Evolutionary conservation across 2,113 vertebrate genomes (phyloP), one percentile per base, ranked within the genome.

Genomic region (Cyphomyrus plagiostoma): DNA sequence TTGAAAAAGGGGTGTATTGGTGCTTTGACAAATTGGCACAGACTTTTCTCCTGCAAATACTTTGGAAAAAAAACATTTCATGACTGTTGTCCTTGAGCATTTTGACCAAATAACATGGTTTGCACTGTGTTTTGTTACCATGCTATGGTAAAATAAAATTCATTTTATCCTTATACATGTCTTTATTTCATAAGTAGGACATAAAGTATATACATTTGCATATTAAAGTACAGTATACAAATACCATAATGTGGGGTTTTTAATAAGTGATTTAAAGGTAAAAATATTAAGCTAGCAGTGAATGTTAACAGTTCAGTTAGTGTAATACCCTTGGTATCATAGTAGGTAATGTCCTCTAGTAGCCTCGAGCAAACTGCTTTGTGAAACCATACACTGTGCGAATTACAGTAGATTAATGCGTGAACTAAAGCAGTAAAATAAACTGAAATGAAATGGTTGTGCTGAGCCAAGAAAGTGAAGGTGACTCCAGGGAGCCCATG

Each of bases 1-100:
- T 15, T 50, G 26, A 56, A 86, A 80, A 80, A 30, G 35, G 26
- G 35, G 66, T 15, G 23, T 89, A 11, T n/a, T 50, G n/a, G 45
- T 89, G 21, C n/a, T 26, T 26, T 45, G 39, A 89, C 45, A 19
- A 26, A 89, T 80, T 77, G 15, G 23, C 23, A n/a, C 46, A 80
- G 62, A 70, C 87, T 88, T 70, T 49, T 62, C n/a, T 70, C 46
- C 42, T 70, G 87, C 58, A 46, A 70, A 74, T 30, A 88, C 86
- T 19, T 84, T 19, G 6, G 39, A 2, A 53, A 13, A 13, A 74
- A 74, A 74, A 74, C 30, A 39, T 42, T 80, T 19, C 13, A 80
- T 19, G 35, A 42, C 74, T 39, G n/a, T 30, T 0, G 74, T 80
- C 74, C 70, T 77, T 77, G 70, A 77, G 83, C 10, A 62, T 88